A percentile compares a stretch with the other conserved stretches of the same genome.
phyloP scores from a whole-genome alignment of 2,113 vertebrate genomes.

The Engraulis encrasicolus region DNA sequence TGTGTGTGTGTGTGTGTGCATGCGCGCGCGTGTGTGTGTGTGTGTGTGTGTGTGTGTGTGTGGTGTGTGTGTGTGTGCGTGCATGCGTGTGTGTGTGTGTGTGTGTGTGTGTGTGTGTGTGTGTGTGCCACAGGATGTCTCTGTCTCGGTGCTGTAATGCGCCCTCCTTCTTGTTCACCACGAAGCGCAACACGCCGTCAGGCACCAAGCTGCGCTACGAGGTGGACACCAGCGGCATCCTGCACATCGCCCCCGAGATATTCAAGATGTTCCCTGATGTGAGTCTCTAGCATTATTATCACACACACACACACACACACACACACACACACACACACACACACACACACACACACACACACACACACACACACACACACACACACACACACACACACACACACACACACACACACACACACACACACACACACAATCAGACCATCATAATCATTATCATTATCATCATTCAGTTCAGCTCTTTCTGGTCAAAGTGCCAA shows the following conservation, averaged over 20 bases:
- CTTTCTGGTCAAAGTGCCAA: not conserved
- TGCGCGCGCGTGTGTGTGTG: not conserved
- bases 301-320: no score
- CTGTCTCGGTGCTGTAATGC: constrained; percentile 95
- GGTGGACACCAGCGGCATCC: constrained; percentile 91
- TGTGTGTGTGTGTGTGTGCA: no score
- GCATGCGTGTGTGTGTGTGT: not conserved
- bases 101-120: constrained; percentile 10
- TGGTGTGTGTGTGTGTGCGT: not conserved
- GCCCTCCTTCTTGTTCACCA: constrained; percentile 93
- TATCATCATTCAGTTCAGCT: no score
- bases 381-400: not conserved
- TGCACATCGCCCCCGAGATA: constrained; percentile 89
- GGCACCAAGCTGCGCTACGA: constrained; percentile 94
- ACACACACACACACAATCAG: no score
- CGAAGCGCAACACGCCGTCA: constrained; percentile 93
- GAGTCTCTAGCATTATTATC: no score
- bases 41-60: not conserved
- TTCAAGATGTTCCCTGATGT: constrained; percentile 98
- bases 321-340: constrained; percentile 17
- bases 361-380: not conserved
- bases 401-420: not conserved
- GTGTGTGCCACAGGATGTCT: constrained; percentile 78
- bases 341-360: constrained; percentile 26
- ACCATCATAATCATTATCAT: no score